These are phyloP conservation scores for Tautogolabrus adspersus DNA, from an alignment of 2,113 vertebrate genomes.

Conservation along the genomic window DNA sequence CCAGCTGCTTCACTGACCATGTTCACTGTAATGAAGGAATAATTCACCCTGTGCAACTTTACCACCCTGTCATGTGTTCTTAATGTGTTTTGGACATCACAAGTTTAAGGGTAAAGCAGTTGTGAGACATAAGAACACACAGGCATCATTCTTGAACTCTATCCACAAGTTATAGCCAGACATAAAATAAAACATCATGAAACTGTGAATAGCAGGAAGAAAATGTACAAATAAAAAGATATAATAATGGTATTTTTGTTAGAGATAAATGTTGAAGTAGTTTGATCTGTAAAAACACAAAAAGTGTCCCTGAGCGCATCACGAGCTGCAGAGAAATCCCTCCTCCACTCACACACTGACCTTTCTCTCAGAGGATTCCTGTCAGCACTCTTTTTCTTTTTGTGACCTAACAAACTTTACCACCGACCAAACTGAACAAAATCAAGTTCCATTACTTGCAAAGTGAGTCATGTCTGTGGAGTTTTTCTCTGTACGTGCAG, in stretches of 20 bases:
- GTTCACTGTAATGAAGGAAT: conserved; percentile 15
- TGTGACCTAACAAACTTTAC: not conserved
- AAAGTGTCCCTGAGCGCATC: conserved; percentile 11
- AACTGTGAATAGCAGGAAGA: not conserved
- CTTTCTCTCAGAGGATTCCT: conserved; percentile 32
- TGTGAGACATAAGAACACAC: not conserved
- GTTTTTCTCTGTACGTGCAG: not conserved
- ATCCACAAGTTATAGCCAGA: not conserved
- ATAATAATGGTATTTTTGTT: not conserved
- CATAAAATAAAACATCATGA: too few relatives aligned
- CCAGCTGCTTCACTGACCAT: not conserved
- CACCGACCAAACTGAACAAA: not conserved
- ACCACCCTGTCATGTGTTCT: conserved; percentile 8
- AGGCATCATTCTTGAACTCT: not conserved
- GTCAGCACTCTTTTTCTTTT: conserved; percentile 19
- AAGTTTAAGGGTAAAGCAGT: not conserved
- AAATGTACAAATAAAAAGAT: not conserved
- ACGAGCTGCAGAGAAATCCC: conserved; percentile 21
- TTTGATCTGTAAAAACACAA: not conserved
- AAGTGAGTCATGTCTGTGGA: not conserved
- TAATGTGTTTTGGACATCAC: conserved; percentile 1
- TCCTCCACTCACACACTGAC: conserved; percentile 27
- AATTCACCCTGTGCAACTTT: not conserved
- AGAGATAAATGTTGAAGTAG: too few relatives aligned
- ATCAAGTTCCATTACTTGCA: conserved; percentile 1